Evolutionary conservation across 2,888 invertebrate species (phyloP).

Genomic region (Pheosia tremula): DNA sequence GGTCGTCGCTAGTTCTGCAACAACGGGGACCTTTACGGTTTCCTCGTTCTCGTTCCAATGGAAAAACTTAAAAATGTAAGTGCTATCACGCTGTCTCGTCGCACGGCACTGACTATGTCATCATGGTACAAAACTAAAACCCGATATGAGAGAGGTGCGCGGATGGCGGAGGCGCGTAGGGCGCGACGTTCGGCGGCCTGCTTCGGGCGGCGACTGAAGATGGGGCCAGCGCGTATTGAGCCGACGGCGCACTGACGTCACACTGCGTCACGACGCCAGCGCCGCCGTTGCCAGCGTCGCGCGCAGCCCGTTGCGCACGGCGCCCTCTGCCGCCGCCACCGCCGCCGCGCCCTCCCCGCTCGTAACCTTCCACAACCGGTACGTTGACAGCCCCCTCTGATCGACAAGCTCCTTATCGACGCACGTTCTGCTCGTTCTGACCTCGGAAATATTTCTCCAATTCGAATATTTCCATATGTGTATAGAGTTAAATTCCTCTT

Average conservation of each 20-base stretch:
- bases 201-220: conserved; percentile 84
- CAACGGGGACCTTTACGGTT: conserved; percentile 80
- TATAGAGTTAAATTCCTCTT: conserved; percentile 14
- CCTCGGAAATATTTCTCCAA: conserved; percentile 32
- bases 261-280: conserved; percentile 86
- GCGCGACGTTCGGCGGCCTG: conserved; percentile 80
- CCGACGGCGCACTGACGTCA: conserved; percentile 89
- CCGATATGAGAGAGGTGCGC: conserved; percentile 79
- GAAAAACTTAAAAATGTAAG: conserved; percentile 82
- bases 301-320: conserved; percentile 65
- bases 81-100: conserved; percentile 76
- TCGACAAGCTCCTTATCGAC: conserved; percentile 59
- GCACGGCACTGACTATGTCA: conserved; percentile 83
- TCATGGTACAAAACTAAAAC: conserved; percentile 81
- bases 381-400: conserved; percentile 69
- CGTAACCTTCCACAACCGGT: conserved; percentile 78
- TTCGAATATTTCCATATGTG: conserved; percentile 24
- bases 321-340: conserved; percentile 59
- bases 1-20: conserved; percentile 83
- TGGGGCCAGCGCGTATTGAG: conserved; percentile 86
- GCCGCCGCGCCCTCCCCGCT: conserved; percentile 64
- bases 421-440: conserved; percentile 30
- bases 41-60: conserved; percentile 77
- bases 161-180: conserved; percentile 74
- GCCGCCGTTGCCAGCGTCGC: conserved; percentile 73